Percentiles rank a stretch among this genome's conserved stretches.
Evolutionary conservation across 2,113 vertebrate species (phyloP).

Genomic region (Archocentrus centrarchus): DNA sequence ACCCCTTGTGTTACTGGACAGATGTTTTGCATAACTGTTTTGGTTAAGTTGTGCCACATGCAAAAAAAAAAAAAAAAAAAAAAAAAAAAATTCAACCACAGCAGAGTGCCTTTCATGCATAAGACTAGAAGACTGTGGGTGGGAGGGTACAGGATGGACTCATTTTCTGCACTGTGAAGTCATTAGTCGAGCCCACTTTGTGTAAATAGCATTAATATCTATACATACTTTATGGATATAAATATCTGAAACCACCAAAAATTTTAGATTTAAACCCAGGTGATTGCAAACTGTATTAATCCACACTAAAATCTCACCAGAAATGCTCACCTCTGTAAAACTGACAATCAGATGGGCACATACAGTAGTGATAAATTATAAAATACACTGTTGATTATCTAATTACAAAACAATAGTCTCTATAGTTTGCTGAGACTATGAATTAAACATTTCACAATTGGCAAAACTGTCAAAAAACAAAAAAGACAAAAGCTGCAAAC

Average conservation of each 20-base stretch:
- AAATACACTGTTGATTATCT: neutral
- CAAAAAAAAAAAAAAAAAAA: slow-evolving; percentile 22
- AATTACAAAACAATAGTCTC: neutral
- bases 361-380: neutral
- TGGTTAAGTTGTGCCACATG: slow-evolving; percentile 70
- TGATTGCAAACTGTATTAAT: slow-evolving; percentile 26
- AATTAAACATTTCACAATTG: neutral
- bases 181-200: neutral
- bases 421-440: neutral
- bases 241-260: neutral
- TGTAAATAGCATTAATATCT: neutral
- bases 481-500: slow-evolving; percentile 33
- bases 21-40: slow-evolving; percentile 62
- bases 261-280: neutral
- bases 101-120: slow-evolving; percentile 49
- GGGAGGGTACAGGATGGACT: neutral
- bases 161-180: neutral
- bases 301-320: slow-evolving; percentile 45
- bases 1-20: slow-evolving; percentile 11
- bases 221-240: neutral
- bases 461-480: neutral
- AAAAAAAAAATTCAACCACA: slow-evolving; percentile 41
- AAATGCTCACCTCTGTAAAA: slow-evolving; percentile 66
- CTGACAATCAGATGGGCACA: slow-evolving; percentile 13
- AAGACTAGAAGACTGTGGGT: slow-evolving; percentile 35